phyloP scores from a whole-genome alignment of 2,113 vertebrate genomes.

The Macquaria australasica region DNA sequence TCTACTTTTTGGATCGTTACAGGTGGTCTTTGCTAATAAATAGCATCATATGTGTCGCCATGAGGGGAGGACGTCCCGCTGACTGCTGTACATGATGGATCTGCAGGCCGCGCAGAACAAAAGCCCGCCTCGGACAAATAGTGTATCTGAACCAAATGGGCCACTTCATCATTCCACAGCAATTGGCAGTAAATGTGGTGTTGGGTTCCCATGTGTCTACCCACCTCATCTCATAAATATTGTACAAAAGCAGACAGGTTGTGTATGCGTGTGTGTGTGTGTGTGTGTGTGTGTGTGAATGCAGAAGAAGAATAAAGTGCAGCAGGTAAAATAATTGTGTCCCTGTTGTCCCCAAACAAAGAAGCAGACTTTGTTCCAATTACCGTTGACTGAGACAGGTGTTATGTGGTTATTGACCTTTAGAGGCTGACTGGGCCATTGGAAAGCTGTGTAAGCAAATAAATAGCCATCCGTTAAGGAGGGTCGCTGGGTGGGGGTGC shows the following conservation, averaged over 20 bases:
- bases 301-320: neutral
- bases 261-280: slow-evolving; percentile 18
- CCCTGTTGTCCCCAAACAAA: slow-evolving; percentile 60
- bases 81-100: slow-evolving; percentile 57
- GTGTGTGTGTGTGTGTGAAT: slow-evolving; percentile 2
- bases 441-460: slow-evolving; percentile 88
- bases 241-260: slow-evolving; percentile 70
- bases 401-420: slow-evolving; percentile 83
- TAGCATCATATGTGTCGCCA: neutral
- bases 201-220: slow-evolving; percentile 73
- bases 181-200: slow-evolving; percentile 82
- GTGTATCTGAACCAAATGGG: slow-evolving; percentile 76
- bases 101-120: slow-evolving; percentile 59
- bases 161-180: slow-evolving; percentile 79
- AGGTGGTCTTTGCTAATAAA: slow-evolving; percentile 25
- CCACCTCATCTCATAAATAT: slow-evolving; percentile 78
- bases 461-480: slow-evolving; percentile 85
- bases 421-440: slow-evolving; percentile 73
- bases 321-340: slow-evolving; percentile 15
- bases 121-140: slow-evolving; percentile 51
- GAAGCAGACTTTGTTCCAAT: slow-evolving; percentile 82
- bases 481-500: slow-evolving; percentile 58
- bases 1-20: neutral
- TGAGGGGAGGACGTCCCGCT: neutral
- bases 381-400: slow-evolving; percentile 84